Base-by-base conservation (phyloP, 2,888 invertebrate species). In the Himalopsyche kuldschensis region DNA sequence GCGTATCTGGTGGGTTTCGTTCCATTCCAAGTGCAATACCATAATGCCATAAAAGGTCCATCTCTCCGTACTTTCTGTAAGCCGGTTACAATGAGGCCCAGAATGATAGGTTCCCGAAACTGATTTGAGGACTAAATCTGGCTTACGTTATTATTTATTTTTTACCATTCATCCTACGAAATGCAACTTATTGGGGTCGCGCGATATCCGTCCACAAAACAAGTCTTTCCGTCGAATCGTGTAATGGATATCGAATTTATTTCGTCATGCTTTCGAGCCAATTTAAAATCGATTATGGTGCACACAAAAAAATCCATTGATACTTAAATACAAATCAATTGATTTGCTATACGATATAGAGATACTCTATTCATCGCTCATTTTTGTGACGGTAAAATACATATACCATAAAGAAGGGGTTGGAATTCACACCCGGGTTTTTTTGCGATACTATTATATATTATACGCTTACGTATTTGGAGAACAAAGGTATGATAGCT, bases 41-140 rank as follows among this genome's bases (percentile, higher is more conserved):
- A 30, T 80, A 80, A 80, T 69, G 35, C 80, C 41, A 41, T 31
- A 80, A 80, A 80, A 75, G 80, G 80, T 80, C 80, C 15, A 55
- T 24, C 63, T 46, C 75, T 27, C 27, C 75, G 75, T 75, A 75
- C 75, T 41, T 31, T 63, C 69, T 79, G 47, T 83, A 83, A 83
- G 83, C 83, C 47, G 55, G 80, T 79, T 83, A 83, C 80, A 83
- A 55, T 63, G 83, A 80, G 48, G 30, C 63, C 76, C 77, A 17
- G 32, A 27, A 83, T 80, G 80, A 79, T 41, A 79, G 82, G 82
- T 75, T 79, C 75, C 35, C 79, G 79, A 77, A 82, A 75, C 79
- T 82, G 82, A 83, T 79, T 83, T 77, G 76, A 79, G 82, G 75
- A 30, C 80, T 83, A 69, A 76, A 20, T 24, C 30, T 17, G 76